Evolutionary conservation across 2,888 invertebrate genomes (phyloP).

Genomic region (Ptychoptera contaminata): DNA sequence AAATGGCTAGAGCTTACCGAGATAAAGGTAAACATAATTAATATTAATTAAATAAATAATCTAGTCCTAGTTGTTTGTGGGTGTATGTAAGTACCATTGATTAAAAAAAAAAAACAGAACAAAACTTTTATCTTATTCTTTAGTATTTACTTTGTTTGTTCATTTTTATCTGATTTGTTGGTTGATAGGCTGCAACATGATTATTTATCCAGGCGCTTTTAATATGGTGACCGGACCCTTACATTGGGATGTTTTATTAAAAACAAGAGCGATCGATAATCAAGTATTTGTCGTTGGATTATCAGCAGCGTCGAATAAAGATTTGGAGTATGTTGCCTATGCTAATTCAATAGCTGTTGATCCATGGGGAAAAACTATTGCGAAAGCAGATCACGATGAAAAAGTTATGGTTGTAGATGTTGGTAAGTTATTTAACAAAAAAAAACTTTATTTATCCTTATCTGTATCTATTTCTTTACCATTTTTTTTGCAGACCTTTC

Average conservation of each 20-base stretch:
- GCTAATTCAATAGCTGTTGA: constrained; percentile 63
- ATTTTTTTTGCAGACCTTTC: constrained; percentile 44
- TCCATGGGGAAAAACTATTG: constrained; percentile 59
- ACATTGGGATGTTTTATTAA: too few species aligned
- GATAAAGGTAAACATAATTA: constrained; percentile 29
- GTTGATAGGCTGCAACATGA: constrained; percentile 55
- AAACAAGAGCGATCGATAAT: constrained; percentile 50
- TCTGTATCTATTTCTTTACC: neutral
- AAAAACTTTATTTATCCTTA: too few species aligned
- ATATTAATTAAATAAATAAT: constrained; percentile 2
- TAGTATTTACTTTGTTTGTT: too few species aligned
- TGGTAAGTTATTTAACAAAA: constrained; percentile 32
- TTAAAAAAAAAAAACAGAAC: too few species aligned
- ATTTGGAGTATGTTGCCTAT: constrained; percentile 62
- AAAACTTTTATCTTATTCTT: too few species aligned
- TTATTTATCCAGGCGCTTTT: constrained; percentile 90
- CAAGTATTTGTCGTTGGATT: constrained; percentile 71
- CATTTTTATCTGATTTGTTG: constrained; percentile 1
- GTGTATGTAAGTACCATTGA: too few species aligned
- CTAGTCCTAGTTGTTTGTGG: too few species aligned
- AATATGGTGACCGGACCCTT: constrained; percentile 77
- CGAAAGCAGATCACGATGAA: constrained; percentile 47
- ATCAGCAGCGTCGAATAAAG: constrained; percentile 57
- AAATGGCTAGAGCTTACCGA: constrained; percentile 64
- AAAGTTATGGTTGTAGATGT: constrained; percentile 52